Base-by-base conservation (phyloP, 2,888 invertebrate genomes). In the Bugula neritina region DNA sequence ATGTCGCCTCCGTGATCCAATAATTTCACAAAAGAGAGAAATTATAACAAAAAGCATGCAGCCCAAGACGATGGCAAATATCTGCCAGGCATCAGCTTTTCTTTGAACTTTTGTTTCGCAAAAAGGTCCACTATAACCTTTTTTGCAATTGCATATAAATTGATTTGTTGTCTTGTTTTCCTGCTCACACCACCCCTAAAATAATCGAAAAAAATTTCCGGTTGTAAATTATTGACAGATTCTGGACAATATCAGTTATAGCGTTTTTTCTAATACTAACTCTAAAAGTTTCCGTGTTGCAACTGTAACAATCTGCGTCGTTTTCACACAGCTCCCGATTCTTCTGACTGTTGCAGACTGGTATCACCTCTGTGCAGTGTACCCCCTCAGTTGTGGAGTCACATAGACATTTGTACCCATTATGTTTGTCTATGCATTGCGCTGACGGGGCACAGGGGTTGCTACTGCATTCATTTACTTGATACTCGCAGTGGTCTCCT, bases 391-490 rank as follows among this genome's bases (percentile, higher is more conserved):
- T 27, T 13, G 17, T n/a, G 2, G 70, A n/a, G 25, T 43, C 52
- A 23, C 70, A 70, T 3, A 70, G 10, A 29, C 70, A 70, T 29
- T 29, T 1, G 54, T 70, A 70, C 43, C 70, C 70, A 54, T 70
- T 43, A 10, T 29, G 52, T 29, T 35, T 2, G 52, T 70, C 70
- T 10, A 70, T 17, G 31, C 70, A 70, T 5, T n/a, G n/a, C 2
- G 70, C 23, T 23, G 21, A n/a, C 23, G 21, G 10, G 3, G 52
- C 35, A 43, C 70, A 70, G 2, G 70, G 70, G 23, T 43, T 54
- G 70, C 70, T 70, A 29, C 52, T 70, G 70, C 70, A 70, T 54
- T 70, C 70, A 54, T 70, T 70, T 17, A 70, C 3, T 31, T 70
- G 35, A 43, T n/a, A 54, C 52, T 70, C 70, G 29, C 70, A 70